Base-by-base conservation (phyloP, 2,797 vertebrate genomes). In the Remorina albescens region DNA sequence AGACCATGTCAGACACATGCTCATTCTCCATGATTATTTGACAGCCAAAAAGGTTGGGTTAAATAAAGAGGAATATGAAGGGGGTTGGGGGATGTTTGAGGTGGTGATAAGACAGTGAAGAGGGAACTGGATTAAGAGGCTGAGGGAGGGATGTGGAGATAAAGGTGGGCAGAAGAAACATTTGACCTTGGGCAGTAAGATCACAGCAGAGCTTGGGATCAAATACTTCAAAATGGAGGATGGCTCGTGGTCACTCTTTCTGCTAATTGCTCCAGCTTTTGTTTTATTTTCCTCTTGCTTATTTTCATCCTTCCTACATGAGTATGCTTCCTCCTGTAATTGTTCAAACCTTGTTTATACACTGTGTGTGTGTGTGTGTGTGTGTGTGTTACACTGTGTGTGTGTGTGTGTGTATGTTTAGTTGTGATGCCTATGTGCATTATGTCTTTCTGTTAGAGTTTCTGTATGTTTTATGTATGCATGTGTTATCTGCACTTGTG, bases 1-100 rank as follows among this genome's bases (percentile, higher is more conserved):
- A 94, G 96, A 98, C 96, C 88, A 93, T 96, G 95, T 97, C 96
- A 97, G 96, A 96, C 95, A 95, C 94, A 96, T 96, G 95, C 95
- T 92, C 94, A 95, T 95, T 95, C 95, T 93, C 92, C 82, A 92
- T 95, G 95, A 96, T 96, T 95, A 95, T 96, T 96, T 96, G 94
- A 95, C 94, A 95, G 93, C 93, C 92, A 95, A 92, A 92, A 92
- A 89, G 87, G 86, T 91, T 85, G 82, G 86, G 85, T 92, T 91
- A 89, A 92, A 93, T 91, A 89, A 92, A 88, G 87, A 85, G 74
- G 88, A 88, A 83, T 69, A 67, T 84, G 74, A 76, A 71, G 58
- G 44, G 69, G 72, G 74, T 16, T 36, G n/a, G 61, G 47, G 39
- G 6, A 64, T 56, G 39, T 58, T 54, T n/a, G 36, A 63, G 30